Evolutionary conservation across 2,888 invertebrate species (phyloP), one percentile per base, ranked within the genome.

Genomic region (Drosophila neutralis): DNA sequence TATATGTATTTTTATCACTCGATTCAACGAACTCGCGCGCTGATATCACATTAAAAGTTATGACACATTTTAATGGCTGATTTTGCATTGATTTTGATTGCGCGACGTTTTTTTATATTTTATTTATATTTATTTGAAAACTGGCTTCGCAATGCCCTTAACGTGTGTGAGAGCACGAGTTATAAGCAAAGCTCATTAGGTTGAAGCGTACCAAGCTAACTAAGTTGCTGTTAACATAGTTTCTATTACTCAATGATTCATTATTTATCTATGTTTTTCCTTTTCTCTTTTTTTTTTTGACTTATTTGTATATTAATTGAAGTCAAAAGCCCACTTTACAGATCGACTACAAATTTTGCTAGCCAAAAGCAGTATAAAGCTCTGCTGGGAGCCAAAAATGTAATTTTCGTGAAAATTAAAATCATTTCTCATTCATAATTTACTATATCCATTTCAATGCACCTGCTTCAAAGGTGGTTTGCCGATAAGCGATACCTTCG

Each of bases 21-120:
- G 38, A 62, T 79, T 78, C 80, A 78, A 79, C 68, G 78, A 78
- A 78, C 78, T 65, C 78, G 61, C 69, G 58, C 63, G 64, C 64
- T 74, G 70, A 70, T 78, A 58, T 74, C 77, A 67, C 56, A 36
- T 64, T 56, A 61, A 74, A 64, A 78, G 70, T 74, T 73, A 70
- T 78, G 77, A 78, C 79, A 78, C 66, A 74, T 78, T 74, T 74
- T 53, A 67, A 69, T 69, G 51, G 60, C 57, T 51, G 24, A 66
- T 67, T 69, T 77, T 58, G 79, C 79, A 77, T 78, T 69, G 69
- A 78, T 70, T 74, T 77, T 29, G 62, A 65, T 24, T 45, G 45
- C 15, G 45, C 24, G 15, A 24, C 45, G 8, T 24, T 15, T 45
- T 24, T 24, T 45, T 45, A 38, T 8, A 18, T 18, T 7, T 21